phyloP scores from a whole-genome alignment of 2,113 vertebrate genomes.

The Halichoeres trimaculatus region DNA sequence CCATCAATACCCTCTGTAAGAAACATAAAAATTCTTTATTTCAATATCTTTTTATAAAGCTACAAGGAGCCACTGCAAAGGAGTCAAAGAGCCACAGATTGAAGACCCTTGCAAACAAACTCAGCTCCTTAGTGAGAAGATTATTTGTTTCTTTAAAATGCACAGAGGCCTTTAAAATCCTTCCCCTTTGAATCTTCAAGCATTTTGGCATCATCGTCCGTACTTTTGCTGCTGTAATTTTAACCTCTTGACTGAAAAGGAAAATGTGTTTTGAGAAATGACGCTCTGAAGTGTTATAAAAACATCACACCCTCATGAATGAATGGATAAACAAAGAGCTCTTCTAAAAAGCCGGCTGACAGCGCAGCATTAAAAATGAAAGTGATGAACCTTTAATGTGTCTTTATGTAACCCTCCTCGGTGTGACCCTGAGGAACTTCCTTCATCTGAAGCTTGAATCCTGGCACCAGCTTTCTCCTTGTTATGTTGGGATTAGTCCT shows the following conservation, averaged over 20 bases:
- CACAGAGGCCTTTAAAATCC: no score
- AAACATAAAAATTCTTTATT: no score
- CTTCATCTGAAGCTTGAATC: slow-evolving; percentile 65
- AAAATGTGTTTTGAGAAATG: slow-evolving; percentile 6
- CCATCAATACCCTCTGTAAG: no score
- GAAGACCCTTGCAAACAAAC: no score
- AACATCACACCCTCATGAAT: slow-evolving; percentile 35
- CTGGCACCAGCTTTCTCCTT: slow-evolving; percentile 55
- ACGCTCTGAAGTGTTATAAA: slow-evolving; percentile 35
- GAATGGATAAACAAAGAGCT: slow-evolving; percentile 37
- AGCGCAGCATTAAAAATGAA: slow-evolving; percentile 54
- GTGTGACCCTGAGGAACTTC: slow-evolving; percentile 51
- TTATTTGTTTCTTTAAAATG: no score
- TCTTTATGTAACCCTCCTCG: slow-evolving; percentile 44
- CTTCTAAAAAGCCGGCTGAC: slow-evolving; percentile 33
- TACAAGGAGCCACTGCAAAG: no score
- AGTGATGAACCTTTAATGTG: slow-evolving; percentile 47
- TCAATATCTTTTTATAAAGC: no score
- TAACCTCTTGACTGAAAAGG: background rate
- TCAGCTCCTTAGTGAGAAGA: no score
- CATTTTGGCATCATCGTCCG: no score
- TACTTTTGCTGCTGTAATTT: no score
- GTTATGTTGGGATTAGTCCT: slow-evolving; percentile 67
- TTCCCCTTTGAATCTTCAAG: no score
- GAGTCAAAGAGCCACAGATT: no score